Evolutionary conservation across 2,888 invertebrate species (phyloP).

Genomic region (Sinotaia quadrata): DNA sequence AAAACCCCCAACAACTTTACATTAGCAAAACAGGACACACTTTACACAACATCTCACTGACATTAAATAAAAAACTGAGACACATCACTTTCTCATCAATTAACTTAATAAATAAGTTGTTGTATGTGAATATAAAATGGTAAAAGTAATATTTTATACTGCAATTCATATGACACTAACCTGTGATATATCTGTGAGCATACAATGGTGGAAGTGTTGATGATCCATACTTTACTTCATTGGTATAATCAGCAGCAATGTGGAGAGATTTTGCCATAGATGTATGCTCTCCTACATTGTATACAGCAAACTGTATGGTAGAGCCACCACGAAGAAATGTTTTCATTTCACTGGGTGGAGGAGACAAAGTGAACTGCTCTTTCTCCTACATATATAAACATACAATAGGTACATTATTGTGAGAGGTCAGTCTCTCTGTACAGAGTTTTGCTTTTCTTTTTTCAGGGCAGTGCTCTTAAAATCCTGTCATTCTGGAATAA

Average conservation of each 20-base stretch:
- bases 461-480: too few species aligned
- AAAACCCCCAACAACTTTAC: too few species aligned
- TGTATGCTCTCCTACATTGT: constrained; percentile 75
- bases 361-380: constrained; percentile 45
- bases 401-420: too few species aligned
- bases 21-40: too few species aligned
- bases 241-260: constrained; percentile 80
- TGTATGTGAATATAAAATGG: not conserved
- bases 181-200: constrained; percentile 78
- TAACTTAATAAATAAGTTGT: not conserved
- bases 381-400: too few species aligned
- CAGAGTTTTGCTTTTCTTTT: too few species aligned
- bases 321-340: constrained; percentile 62
- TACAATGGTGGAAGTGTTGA: constrained; percentile 78
- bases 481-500: too few species aligned
- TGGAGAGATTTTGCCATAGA: constrained; percentile 75
- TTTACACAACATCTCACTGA: too few species aligned
- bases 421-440: too few species aligned
- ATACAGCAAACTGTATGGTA: constrained; percentile 80
- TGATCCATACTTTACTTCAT: constrained; percentile 49
- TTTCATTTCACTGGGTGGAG: constrained; percentile 43
- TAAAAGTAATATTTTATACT: not conserved
- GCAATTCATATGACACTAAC: constrained; percentile 46
- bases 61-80: too few species aligned
- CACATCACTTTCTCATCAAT: not conserved